Evolutionary conservation across 2,888 invertebrate species (phyloP).

Genomic region (Hyposoter didymator): DNA sequence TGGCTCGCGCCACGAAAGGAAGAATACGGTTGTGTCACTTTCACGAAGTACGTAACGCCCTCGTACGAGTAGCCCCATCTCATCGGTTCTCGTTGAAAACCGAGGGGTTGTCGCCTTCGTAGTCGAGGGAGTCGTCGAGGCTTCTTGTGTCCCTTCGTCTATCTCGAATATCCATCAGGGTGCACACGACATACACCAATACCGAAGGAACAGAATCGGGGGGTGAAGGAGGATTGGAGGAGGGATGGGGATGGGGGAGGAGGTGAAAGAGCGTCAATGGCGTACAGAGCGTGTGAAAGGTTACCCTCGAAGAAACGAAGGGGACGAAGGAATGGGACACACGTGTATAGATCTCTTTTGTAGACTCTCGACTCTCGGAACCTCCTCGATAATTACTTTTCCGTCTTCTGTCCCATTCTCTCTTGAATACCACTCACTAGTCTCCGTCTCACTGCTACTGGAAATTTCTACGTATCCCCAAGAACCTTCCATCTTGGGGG

Average conservation of each 20-base stretch:
- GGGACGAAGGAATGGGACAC: conserved; percentile 69
- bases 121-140: conserved; percentile 52
- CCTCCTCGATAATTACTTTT: conserved; percentile 72
- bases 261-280: conserved; percentile 37
- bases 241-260: neutral
- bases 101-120: conserved; percentile 39
- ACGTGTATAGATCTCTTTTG: conserved; percentile 73
- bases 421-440: neutral
- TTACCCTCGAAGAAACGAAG: conserved; percentile 74
- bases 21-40: conserved; percentile 11
- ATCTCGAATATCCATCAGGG: conserved; percentile 44
- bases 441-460: conserved; percentile 1
- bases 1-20: neutral
- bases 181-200: conserved; percentile 5
- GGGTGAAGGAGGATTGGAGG: neutral
- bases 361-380: conserved; percentile 41
- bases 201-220: neutral
- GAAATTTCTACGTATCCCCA: neutral
- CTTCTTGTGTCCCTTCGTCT: conserved; percentile 55
- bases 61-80: conserved; percentile 3
- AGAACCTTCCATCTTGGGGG: conserved; percentile 24
- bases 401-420: conserved; percentile 54
- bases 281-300: conserved; percentile 78
- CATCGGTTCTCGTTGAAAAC: conserved; percentile 44
- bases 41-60: conserved; percentile 13